phyloP scores from a whole-genome alignment of 92 coral and sea anemone genomes.

The Hydrozoanthus gracilis region DNA sequence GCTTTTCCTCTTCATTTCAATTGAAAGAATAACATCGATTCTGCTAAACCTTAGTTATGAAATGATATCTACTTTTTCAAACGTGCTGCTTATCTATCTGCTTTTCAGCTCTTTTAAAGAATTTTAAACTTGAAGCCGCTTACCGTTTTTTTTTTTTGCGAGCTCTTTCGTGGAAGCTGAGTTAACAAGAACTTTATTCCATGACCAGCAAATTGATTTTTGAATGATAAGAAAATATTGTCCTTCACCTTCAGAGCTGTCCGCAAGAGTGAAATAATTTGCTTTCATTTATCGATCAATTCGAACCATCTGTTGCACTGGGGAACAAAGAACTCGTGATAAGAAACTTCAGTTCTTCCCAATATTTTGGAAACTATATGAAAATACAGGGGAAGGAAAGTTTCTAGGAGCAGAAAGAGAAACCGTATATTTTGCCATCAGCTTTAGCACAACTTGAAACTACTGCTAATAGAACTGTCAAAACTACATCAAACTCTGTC shows the following conservation, averaged over 20 bases:
- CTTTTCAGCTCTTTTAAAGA: background rate
- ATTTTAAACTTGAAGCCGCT: background rate
- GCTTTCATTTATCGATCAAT: conserved; percentile 25
- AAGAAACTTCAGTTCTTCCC: conserved; percentile 5
- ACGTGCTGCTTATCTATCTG: no score
- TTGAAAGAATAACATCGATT: no score
- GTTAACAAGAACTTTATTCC: background rate
- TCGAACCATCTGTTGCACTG: conserved; percentile 35
- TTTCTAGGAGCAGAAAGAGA: no score
- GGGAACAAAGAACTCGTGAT: conserved; percentile 10
- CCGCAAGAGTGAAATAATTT: conserved; percentile 14
- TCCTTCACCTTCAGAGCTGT: conserved; percentile 25
- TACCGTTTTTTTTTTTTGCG: conserved; percentile 18
- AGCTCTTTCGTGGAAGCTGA: conserved; percentile 10
- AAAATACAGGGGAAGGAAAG: no score
- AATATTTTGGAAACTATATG: background rate
- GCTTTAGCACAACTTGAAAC: no score
- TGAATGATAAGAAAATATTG: conserved; percentile 7
- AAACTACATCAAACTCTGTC: no score
- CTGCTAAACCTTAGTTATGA: background rate
- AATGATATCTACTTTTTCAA: background rate
- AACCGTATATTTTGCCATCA: no score
- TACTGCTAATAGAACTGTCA: no score
- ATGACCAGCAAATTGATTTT: conserved; percentile 32
- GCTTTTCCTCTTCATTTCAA: no score